Base-by-base conservation (phyloP, 2,113 vertebrate genomes). In the Aldabrachelys gigantea region DNA sequence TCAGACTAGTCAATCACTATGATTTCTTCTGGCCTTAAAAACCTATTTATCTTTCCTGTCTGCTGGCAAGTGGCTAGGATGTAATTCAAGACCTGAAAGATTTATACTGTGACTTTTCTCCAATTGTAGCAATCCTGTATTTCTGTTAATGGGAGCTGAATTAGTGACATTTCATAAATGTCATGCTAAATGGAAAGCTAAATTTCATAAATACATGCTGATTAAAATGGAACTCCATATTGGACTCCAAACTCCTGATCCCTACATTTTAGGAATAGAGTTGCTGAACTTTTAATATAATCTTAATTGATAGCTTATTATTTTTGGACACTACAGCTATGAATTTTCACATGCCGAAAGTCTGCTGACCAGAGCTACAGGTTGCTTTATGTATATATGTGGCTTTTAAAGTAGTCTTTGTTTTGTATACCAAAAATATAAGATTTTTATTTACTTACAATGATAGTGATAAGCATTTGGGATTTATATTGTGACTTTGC, bases 361-460 rank as follows among this genome's bases (percentile, higher is more conserved):
- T 59, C 2, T 17, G 5, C 54, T 50, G 79, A 62, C 91, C 44
- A 65, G 53, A n/a, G 35, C 1, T n/a, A 1, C 72, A 11, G 76
- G 0, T 1, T 52, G 53, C 8, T 10, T 2, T 53, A 31, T 2
- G 1, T n/a, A 54, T n/a, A 5, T 0, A 1, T 13, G 35, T 38
- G 50, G 79, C 50, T 91, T 86, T 84, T 79, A 29, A n/a, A 82
- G 82, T 80, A 78, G 35, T 54, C 81, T 94, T 75, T 69, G 49
- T 76, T 91, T 83, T 47, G 80, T 47, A 90, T 87, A 41, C 50
- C 81, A 88, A 44, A 87, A 89, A 62, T 57, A 31, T 75, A 4
- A 0, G 2, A 75, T 79, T 91, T 96, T 56, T 87, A 84, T 91
- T 83, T 94, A 91, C 84, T 87, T 53, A 27, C 92, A 81, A 69